A percentile compares a stretch with the other conserved stretches of the same genome.
Conservation (phyloP, 1,140 invertebrate genomes). For the Saccostrea echinata region DNA sequence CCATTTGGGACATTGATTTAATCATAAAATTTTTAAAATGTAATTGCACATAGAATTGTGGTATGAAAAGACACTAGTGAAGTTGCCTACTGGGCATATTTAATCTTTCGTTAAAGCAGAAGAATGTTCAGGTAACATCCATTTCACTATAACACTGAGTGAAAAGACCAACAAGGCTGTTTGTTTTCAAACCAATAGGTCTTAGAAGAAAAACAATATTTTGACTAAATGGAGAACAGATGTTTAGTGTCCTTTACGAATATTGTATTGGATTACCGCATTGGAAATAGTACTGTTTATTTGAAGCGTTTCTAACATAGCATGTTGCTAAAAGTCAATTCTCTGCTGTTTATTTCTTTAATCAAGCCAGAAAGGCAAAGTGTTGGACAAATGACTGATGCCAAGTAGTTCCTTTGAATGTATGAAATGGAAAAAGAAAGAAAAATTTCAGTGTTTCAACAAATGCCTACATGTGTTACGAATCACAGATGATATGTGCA, state of each 20-base stretch:
- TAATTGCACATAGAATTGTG: background rate
- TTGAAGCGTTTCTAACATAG: background rate
- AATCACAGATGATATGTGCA: background rate
- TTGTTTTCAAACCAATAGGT: background rate
- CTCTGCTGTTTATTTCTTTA: background rate
- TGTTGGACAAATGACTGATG: background rate
- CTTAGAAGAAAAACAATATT: background rate
- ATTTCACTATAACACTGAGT: background rate
- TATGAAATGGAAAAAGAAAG: background rate
- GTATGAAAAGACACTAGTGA: background rate
- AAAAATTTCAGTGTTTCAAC: background rate
- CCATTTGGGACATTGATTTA: constrained; percentile 11
- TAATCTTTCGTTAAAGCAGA: background rate
- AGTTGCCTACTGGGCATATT: background rate
- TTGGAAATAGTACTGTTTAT: background rate
- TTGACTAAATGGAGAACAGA: constrained; percentile 6
- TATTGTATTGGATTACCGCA: background rate
- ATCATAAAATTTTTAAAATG: background rate
- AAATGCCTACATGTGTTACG: background rate
- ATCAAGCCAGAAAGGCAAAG: background rate
- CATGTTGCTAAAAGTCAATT: background rate
- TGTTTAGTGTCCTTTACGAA: background rate
- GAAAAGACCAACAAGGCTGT: background rate
- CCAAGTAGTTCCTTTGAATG: background rate
- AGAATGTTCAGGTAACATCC: background rate